Conservation (phyloP, 2,888 invertebrate genomes). For the Heliconius ismenius region DNA sequence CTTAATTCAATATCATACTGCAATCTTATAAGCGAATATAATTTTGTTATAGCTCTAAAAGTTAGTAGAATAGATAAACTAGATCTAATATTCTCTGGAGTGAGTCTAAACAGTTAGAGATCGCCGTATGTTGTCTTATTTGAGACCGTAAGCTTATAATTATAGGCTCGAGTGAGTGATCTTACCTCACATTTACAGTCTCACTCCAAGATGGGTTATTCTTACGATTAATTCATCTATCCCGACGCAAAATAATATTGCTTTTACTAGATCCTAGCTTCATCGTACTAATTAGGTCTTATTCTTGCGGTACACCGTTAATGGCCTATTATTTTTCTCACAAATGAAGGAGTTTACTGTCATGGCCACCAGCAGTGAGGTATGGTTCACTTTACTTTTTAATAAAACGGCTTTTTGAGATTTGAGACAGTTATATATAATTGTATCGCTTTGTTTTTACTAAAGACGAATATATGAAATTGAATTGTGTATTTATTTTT, state of each 20-base stretch:
- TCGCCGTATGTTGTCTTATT: no score
- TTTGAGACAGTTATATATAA: neutral
- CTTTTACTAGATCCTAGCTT: neutral
- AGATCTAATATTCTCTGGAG: no score
- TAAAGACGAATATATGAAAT: neutral
- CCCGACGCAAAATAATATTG: neutral
- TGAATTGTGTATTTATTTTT: no score
- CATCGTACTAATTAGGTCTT: constrained; percentile 20
- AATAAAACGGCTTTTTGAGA: neutral
- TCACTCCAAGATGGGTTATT: neutral
- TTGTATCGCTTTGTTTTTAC: neutral
- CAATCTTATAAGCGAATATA: neutral
- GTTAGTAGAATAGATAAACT: no score
- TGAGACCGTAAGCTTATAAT: neutral
- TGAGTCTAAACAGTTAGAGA: no score
- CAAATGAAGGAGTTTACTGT: neutral
- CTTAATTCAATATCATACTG: neutral
- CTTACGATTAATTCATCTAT: neutral
- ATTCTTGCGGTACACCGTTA: constrained; percentile 1
- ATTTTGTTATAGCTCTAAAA: neutral
- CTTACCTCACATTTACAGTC: neutral
- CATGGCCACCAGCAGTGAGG: neutral
- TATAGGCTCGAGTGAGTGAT: neutral
- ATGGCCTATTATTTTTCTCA: constrained; percentile 19
- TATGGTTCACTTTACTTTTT: neutral